Evolutionary conservation across 2,888 invertebrate genomes (phyloP).

Genomic region (Drosophila ezoana): DNA sequence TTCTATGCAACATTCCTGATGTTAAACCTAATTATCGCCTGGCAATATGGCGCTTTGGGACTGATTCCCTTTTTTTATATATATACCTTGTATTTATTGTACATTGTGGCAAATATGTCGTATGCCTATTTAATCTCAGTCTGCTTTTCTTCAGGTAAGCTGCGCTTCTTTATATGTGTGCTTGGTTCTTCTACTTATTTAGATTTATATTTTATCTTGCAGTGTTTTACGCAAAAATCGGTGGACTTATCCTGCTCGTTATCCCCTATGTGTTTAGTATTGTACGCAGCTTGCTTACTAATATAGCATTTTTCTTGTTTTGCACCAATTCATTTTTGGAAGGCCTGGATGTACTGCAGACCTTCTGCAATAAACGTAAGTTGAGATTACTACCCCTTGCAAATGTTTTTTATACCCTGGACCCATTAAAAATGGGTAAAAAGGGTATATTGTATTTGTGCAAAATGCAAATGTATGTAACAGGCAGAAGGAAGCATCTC

Average conservation of each 20-base stretch:
- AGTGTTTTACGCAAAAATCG: constrained; percentile 84
- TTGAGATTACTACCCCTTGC: neutral
- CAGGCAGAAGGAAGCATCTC: too few relatives aligned
- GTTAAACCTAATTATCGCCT: constrained; percentile 62
- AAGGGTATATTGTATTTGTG: too few relatives aligned
- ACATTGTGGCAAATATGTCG: constrained; percentile 79
- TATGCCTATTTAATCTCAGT: constrained; percentile 83
- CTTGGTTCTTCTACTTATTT: neutral
- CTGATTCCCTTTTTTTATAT: constrained; percentile 62
- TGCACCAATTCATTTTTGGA: constrained; percentile 82
- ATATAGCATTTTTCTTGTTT: constrained; percentile 65
- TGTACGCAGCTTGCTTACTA: constrained; percentile 67
- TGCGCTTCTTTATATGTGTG: neutral
- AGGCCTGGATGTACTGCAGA: constrained; percentile 80
- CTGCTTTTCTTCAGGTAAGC: constrained; percentile 83
- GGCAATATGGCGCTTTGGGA: constrained; percentile 70
- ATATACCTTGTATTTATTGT: constrained; percentile 73
- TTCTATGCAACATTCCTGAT: constrained; percentile 68
- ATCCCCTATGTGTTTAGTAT: constrained; percentile 80
- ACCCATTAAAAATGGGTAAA: too few relatives aligned
- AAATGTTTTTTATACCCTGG: too few relatives aligned
- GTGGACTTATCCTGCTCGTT: constrained; percentile 80
- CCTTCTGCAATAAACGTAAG: constrained; percentile 83
- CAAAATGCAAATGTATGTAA: too few relatives aligned
- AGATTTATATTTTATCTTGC: constrained; percentile 26